Evolutionary conservation across 2,113 vertebrate species (phyloP).

Genomic region (Eleginops maclovinus): DNA sequence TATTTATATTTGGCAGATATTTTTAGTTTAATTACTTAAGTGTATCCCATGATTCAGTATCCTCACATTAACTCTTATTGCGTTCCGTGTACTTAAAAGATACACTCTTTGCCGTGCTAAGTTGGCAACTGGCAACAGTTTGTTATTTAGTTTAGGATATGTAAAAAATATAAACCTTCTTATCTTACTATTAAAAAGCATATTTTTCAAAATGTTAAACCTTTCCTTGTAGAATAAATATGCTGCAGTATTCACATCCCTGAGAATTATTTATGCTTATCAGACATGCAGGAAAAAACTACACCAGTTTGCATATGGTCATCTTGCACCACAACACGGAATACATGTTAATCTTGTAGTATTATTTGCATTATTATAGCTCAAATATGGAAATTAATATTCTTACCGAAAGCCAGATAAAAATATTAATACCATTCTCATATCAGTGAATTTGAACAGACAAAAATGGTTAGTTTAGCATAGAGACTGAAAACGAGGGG

Average conservation of each 20-base stretch:
- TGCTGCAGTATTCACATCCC: background rate
- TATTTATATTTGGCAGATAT: constrained; percentile 29
- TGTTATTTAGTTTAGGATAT: too few species aligned
- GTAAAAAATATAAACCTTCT: too few species aligned
- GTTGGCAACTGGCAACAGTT: too few species aligned
- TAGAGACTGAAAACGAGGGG: background rate
- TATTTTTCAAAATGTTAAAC: background rate
- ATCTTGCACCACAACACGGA: background rate
- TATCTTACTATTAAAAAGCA: too few species aligned
- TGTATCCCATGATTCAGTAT: background rate
- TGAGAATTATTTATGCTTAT: background rate
- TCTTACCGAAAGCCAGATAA: background rate
- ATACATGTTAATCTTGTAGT: background rate
- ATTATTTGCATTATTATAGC: background rate
- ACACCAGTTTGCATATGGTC: background rate
- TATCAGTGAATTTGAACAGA: background rate
- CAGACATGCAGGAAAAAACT: background rate
- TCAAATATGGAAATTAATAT: background rate
- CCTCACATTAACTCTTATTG: background rate
- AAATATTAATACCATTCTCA: background rate
- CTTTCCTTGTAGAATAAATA: background rate
- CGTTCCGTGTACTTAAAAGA: background rate
- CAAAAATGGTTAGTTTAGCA: background rate
- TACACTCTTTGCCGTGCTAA: background rate
- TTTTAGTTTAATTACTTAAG: constrained; percentile 6